Evolutionary conservation across 2,888 invertebrate genomes (phyloP).

Genomic region (Heterodera filipjevi): DNA sequence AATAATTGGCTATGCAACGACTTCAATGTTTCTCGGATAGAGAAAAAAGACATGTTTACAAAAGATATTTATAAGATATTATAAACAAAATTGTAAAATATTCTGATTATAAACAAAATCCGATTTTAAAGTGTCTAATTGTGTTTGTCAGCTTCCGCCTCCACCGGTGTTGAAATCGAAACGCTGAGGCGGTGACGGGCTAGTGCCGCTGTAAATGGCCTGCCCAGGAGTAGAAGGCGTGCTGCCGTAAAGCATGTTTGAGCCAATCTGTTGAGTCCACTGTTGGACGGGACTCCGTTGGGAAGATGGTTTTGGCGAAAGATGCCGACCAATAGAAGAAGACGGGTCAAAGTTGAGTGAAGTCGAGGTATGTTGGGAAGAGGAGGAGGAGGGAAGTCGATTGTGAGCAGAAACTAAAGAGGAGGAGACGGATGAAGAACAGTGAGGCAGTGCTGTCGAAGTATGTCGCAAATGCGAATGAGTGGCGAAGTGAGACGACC

Average conservation of each 20-base stretch:
- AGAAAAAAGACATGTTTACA: too few species aligned
- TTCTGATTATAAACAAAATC: too few species aligned
- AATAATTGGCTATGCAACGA: too few species aligned
- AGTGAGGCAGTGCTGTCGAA: background rate
- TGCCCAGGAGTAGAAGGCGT: constrained; percentile 22
- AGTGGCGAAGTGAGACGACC: background rate
- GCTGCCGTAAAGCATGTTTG: constrained; percentile 6
- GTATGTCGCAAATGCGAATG: constrained; percentile 6
- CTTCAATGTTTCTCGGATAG: too few species aligned
- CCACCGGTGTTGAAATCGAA: constrained; percentile 17
- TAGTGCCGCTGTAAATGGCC: constrained; percentile 26
- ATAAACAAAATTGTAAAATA: too few species aligned
- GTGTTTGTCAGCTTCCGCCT: background rate
- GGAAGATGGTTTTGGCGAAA: constrained; percentile 7
- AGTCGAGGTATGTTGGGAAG: background rate
- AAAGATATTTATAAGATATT: background rate
- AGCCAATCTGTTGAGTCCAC: constrained; percentile 8
- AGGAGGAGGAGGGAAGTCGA: background rate
- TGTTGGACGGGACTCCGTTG: constrained; percentile 1
- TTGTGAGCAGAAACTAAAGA: background rate
- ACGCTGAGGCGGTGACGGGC: constrained; percentile 25
- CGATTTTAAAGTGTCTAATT: too few species aligned
- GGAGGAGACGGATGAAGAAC: background rate
- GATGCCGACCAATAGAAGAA: constrained; percentile 3
- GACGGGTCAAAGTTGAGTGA: constrained; percentile 15